phyloP scores from a whole-genome alignment of 2,113 vertebrate species.

The Triplophysa siluroides region DNA sequence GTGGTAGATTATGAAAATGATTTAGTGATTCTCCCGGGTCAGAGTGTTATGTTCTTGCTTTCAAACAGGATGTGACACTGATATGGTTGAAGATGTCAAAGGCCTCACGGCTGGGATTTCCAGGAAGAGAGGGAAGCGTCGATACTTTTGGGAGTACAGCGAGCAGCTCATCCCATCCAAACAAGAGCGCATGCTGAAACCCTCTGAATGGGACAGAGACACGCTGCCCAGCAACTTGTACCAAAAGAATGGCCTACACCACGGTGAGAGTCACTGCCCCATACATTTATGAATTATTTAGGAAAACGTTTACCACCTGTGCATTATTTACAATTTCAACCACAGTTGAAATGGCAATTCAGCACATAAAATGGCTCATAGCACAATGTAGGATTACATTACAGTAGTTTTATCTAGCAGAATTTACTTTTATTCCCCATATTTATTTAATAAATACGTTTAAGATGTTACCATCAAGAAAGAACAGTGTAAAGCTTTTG shows the following conservation, averaged over 20 bases:
- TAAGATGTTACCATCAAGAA: too few species aligned
- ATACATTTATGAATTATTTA: neutral
- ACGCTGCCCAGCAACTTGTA: conserved; percentile 98
- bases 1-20: neutral
- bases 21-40: neutral
- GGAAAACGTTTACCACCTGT: too few species aligned
- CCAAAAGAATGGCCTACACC: conserved; percentile 94
- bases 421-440: too few species aligned
- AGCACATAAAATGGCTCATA: neutral
- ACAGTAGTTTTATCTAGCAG: too few species aligned
- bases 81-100: conserved; percentile 90
- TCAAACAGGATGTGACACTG: conserved; percentile 88
- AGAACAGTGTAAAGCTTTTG: neutral
- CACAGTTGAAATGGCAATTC: neutral
- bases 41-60: neutral
- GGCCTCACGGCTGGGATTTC: conserved; percentile 88
- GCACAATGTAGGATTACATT: too few species aligned
- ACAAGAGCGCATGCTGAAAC: conserved; percentile 92
- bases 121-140: conserved; percentile 91
- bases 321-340: neutral
- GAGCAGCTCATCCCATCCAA: conserved; percentile 91
- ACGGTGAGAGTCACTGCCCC: conserved; percentile 71
- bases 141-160: conserved; percentile 99
- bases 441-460: too few species aligned
- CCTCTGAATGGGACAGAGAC: conserved; percentile 93